phyloP scores from a whole-genome alignment of 2,888 invertebrate species.

The Aspidiotus rigidus region DNA sequence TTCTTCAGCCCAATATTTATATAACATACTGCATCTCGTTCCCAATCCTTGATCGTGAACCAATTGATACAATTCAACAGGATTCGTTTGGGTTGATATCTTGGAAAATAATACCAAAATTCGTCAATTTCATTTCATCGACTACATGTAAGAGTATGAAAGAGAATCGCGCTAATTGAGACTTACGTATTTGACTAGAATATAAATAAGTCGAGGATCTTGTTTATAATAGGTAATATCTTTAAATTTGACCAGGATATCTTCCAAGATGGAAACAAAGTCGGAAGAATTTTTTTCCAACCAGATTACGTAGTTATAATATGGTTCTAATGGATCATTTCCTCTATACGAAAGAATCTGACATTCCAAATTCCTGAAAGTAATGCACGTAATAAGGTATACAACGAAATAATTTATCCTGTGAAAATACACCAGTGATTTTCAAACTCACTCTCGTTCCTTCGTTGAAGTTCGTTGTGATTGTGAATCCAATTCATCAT shows the following conservation, averaged over 20 bases:
- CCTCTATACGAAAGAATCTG: slow-evolving; percentile 71
- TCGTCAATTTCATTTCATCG: too few species aligned
- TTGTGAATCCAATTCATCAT: too few species aligned
- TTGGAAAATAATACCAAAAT: slow-evolving; percentile 41
- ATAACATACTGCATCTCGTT: slow-evolving; percentile 70
- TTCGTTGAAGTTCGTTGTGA: too few species aligned
- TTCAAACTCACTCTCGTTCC: too few species aligned
- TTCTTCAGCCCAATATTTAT: slow-evolving; percentile 81
- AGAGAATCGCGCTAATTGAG: neutral
- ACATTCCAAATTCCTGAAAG: slow-evolving; percentile 63
- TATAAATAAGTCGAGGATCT: slow-evolving; percentile 72
- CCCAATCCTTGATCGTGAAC: slow-evolving; percentile 73
- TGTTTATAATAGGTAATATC: slow-evolving; percentile 69
- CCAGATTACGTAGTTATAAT: slow-evolving; percentile 85
- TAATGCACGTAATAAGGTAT: neutral
- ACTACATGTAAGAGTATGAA: too few species aligned
- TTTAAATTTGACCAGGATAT: slow-evolving; percentile 72
- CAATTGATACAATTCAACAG: slow-evolving; percentile 68
- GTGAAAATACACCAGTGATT: too few species aligned
- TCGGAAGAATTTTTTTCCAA: slow-evolving; percentile 83
- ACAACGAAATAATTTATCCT: too few species aligned
- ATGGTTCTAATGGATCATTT: slow-evolving; percentile 75
- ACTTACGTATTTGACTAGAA: slow-evolving; percentile 90
- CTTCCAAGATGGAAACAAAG: slow-evolving; percentile 62
- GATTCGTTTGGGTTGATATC: slow-evolving; percentile 68